Percentiles rank a stretch among this genome's conserved stretches.
phyloP scores from a whole-genome alignment of 2,797 vertebrate genomes.

The Danio choprae region DNA sequence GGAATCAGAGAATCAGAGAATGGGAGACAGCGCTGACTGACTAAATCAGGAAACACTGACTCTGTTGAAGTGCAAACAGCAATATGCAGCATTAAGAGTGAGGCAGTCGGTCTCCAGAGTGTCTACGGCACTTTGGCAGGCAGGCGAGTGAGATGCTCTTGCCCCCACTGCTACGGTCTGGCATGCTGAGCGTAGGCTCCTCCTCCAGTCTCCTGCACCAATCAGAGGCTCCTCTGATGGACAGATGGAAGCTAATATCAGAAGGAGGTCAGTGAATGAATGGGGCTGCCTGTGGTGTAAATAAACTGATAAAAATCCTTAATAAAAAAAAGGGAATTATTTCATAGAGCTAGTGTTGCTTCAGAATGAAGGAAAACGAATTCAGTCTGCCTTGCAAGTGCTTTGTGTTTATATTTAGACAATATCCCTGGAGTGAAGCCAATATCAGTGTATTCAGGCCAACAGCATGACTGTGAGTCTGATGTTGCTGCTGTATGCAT shows the following conservation, averaged over 20 bases:
- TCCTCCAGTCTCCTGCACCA: slow-evolving; percentile 51
- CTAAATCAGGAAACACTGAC: slow-evolving; percentile 3
- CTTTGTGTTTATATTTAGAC: neutral
- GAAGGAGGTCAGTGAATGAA: slow-evolving; percentile 14
- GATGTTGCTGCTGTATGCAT: neutral
- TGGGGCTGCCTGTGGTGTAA: neutral
- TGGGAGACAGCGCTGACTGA: neutral
- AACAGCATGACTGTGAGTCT: neutral
- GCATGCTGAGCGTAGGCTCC: slow-evolving; percentile 50
- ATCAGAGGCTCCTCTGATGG: slow-evolving; percentile 22
- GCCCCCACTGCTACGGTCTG: slow-evolving; percentile 23
- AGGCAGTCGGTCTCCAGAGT: slow-evolving; percentile 26
- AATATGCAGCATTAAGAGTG: slow-evolving; percentile 27
- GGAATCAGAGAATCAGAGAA: neutral
- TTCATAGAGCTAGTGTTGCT: neutral
- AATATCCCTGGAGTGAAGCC: neutral
- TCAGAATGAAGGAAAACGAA: neutral
- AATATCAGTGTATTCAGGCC: neutral
- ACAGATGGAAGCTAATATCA: slow-evolving; percentile 5
- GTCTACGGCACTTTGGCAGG: slow-evolving; percentile 34
- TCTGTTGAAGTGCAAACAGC: neutral
- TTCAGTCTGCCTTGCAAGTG: neutral
- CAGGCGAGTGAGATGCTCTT: slow-evolving; percentile 27
- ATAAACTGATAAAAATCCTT: neutral
- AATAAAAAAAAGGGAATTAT: neutral